Base-by-base conservation (phyloP, 2,797 vertebrate genomes). In the Tauraco hartlaubi region DNA sequence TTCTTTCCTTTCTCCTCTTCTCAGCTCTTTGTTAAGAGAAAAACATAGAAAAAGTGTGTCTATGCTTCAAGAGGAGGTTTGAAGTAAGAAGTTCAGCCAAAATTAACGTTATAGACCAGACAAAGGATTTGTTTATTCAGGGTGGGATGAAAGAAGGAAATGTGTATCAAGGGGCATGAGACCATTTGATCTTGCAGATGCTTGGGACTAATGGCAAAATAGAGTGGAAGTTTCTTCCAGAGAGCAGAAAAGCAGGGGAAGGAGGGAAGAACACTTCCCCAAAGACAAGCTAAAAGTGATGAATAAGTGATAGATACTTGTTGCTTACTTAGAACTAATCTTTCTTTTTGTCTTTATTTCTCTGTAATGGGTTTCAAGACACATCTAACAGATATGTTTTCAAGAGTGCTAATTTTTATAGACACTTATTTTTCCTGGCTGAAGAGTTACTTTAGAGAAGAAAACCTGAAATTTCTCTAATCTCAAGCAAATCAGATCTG, bases 1-100 rank as follows among this genome's bases (percentile, higher is more conserved):
- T 77, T 88, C 83, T 94, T 94, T 94, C 87, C 88, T 92, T 91
- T 92, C 63, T 81, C 49, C n/a, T 76, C 12, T 56, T 96, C 87
- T 86, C 69, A 92, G 62, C n/a, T 66, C 23, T 90, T 88, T 81
- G 69, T 92, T 52, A 86, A 79, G 39, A 44, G 64, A 68, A 73
- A 64, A 90, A 72, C 4, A 20, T 4, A 51, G 49, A 37, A 92
- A 85, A 88, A 78, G 9, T 22, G 16, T 66, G 20, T 67, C 82
- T 86, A 39, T 66, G 58, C 63, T 91, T 72, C 81, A 92, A 51
- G 51, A 35, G 43, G 66, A 73, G 35, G 29, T 72, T 37, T 80
- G 77, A 91, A 88, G 22, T 35, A 61, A 88, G 76, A 61, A 52
- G 66, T 78, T 88, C 62, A 69, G 85, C 85, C 79, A 92, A 83